Base-by-base conservation (phyloP, 2,113 vertebrate species). In the Buteo buteo region DNA sequence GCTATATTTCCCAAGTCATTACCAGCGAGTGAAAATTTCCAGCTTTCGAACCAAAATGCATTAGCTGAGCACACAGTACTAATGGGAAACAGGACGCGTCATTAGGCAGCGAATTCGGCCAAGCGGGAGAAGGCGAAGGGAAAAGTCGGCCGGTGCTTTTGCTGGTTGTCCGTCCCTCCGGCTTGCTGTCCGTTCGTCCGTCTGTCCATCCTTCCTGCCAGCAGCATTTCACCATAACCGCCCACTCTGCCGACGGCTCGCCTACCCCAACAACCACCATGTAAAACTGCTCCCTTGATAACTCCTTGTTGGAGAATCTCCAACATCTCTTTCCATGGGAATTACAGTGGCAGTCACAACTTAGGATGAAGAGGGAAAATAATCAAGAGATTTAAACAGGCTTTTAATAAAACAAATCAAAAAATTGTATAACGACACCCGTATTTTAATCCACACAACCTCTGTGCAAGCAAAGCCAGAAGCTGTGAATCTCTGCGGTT, bases 41-140 rank as follows among this genome's bases (percentile, higher is more conserved):
- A 98, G 97, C 94, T 98, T 91, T 97, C 62, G 76, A 88, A 96
- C 67, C 74, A 61, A 79, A 80, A 96, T 31, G 97, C 97, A 98
- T 99, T 98, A 99, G 98, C 96, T 98, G 98, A 98, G 94, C 98
- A 98, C 98, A 98, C 98, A 97, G 47, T 32, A n/a, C 98, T 98
- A 98, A 98, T 98, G 98, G 95, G 95, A 97, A 97, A 95, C 98
- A 96, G 98, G 97, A 97, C 47, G 71, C 64, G 34, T 88, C 97
- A 97, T 98, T 98, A 98, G 95, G 95, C 96, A 93, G 96, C 97
- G 88, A 90, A 95, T 96, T 91, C 71, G 4, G 36, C 64, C 25
- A 1, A 18, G 42, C 0, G 1, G 17, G 19, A 12, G 4, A 12
- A 21, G 36, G 6, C 1, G 0, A 18, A 49, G 42, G 59, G 52